Base-by-base conservation (phyloP, 92 coral and sea anemone genomes). In the Pocillopora grandis region DNA sequence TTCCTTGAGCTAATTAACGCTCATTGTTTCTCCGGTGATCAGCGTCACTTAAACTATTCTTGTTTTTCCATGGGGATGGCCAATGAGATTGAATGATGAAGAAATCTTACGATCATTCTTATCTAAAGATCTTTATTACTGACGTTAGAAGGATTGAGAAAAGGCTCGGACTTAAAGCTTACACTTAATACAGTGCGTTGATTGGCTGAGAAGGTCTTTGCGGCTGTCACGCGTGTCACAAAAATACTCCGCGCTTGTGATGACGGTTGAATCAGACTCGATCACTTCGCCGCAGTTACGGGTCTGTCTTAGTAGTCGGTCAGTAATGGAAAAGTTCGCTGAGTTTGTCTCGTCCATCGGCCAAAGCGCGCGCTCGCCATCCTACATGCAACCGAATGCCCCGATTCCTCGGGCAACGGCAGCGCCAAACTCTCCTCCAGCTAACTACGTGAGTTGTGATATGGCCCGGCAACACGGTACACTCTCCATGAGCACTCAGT, bases 261-360 rank as follows among this genome's bases (percentile, higher is more conserved):
- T 85, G 86, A 85, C 66, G 77, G 85, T 64, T 84, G 80, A 78
- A 64, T 84, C 80, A 88, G 55, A 71, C 76, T 68, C 16, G 49
- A 62, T 72, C 62, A 62, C 73, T 72, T 72, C 86, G 86, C 73
- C 80, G 86, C 72, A 74, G 62, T 60, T 60, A 71, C 62, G 72
- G 79, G 79, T 73, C 79, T 62, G 66, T 56, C 37, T 78, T 75
- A 72, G 78, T 56, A 89, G 76, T 88, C 68, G 82, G 59, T 75
- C 70, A 80, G 77, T 37, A 74, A 97, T 97, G 99, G 98, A 97
- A 87, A 94, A 97, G 64, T 94, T 94, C 83, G 83, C 95, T 17
- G 98, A 96, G 56, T 94, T 92, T 81, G 98, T 96, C 49, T 82
- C 96, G 36, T 76, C 91, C 48, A 91, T 96, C 49, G 94, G 95